Evolutionary conservation across 2,113 vertebrate species (phyloP).

Genomic region (Diadophis punctatus): DNA sequence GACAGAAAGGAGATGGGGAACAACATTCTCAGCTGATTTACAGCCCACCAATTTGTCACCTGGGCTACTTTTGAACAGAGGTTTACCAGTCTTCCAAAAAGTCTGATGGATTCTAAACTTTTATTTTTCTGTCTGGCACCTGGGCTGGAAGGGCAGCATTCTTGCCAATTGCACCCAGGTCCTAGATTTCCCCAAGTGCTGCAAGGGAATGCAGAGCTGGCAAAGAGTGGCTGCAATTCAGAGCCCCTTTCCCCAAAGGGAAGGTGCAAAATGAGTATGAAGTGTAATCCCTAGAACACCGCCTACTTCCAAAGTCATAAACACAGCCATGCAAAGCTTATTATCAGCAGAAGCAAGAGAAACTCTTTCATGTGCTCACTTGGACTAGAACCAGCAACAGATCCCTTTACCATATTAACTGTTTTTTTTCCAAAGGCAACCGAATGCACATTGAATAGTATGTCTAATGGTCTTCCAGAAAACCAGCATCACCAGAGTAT

Average conservation of each 20-base stretch:
- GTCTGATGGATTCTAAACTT: neutral
- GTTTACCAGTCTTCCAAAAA: neutral
- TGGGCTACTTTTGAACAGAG: neutral
- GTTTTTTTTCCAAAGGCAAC: neutral
- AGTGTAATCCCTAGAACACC: neutral
- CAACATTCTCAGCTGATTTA: neutral
- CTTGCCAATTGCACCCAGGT: neutral
- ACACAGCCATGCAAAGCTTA: neutral
- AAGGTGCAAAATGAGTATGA: neutral
- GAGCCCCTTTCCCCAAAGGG: neutral
- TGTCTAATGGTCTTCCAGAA: neutral
- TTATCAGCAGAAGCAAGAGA: neutral
- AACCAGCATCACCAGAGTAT: neutral
- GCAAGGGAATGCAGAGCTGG: neutral
- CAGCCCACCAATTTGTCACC: neutral
- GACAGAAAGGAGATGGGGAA: neutral
- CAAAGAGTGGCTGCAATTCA: neutral
- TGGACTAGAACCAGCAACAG: neutral
- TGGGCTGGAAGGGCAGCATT: neutral
- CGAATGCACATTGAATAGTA: neutral
- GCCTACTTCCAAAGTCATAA: neutral
- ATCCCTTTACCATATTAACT: neutral
- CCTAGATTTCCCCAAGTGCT: neutral
- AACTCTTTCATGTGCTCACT: neutral
- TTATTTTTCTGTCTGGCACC: neutral